Evolutionary conservation across 2,113 vertebrate species (phyloP).

Genomic region (Hippocampus barbouri): DNA sequence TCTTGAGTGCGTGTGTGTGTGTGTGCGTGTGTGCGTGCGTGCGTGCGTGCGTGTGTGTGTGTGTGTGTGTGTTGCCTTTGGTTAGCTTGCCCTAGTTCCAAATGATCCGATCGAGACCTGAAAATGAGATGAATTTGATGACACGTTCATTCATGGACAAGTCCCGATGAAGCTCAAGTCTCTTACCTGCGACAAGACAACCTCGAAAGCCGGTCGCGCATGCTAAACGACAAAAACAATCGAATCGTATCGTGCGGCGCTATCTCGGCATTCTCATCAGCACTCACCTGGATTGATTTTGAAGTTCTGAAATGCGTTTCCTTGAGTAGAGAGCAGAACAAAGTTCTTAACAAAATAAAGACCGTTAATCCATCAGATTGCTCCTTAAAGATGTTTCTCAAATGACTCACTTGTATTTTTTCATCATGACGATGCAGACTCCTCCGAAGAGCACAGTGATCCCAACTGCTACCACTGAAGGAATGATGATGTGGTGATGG

Average conservation of each 20-base stretch:
- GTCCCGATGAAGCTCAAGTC: not conserved
- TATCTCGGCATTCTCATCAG: not conserved
- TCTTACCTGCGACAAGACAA: constrained; percentile 57
- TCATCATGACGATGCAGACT: constrained; percentile 50
- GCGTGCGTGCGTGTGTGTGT: not conserved
- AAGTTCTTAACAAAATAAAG: not conserved
- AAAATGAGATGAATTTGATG: constrained; percentile 4
- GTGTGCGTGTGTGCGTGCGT: not conserved
- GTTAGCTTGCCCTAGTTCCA: constrained; percentile 20
- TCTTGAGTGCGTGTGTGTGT: no score
- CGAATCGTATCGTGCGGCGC: not conserved
- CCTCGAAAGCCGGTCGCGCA: constrained; percentile 62
- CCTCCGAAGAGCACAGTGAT: constrained; percentile 43
- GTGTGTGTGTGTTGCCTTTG: constrained; percentile 37
- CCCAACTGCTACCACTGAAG: constrained; percentile 28
- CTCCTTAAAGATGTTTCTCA: not conserved
- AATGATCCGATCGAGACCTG: constrained; percentile 28
- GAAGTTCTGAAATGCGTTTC: constrained; percentile 55
- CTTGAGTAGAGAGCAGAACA: constrained; percentile 23
- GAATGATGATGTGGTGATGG: constrained; percentile 59
- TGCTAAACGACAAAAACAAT: constrained; percentile 30
- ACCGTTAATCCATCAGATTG: not conserved
- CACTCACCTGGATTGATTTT: constrained; percentile 50
- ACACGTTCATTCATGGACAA: no score
- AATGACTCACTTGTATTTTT: constrained; percentile 65